Evolutionary conservation across 2,888 invertebrate species (phyloP).

Genomic region (Eueremaeus valkanovi): DNA sequence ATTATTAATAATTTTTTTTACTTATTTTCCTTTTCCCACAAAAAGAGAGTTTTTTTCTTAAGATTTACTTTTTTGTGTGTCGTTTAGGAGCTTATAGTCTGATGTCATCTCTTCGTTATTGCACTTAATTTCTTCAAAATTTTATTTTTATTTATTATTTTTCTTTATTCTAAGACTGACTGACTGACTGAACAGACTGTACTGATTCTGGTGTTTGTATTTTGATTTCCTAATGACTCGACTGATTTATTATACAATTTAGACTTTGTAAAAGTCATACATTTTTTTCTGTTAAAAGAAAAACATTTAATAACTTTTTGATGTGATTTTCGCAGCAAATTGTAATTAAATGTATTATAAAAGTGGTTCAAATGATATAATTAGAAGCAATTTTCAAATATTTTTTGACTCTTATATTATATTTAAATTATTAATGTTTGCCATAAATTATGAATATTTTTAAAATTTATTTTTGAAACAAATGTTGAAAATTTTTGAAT

Average conservation of each 20-base stretch:
- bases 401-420: neutral
- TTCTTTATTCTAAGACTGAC: neutral
- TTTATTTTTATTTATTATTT: neutral
- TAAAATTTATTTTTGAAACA: too few relatives aligned
- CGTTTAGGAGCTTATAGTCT: neutral
- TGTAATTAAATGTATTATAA: neutral
- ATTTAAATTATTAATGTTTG: neutral
- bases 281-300: neutral
- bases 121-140: conserved; percentile 8
- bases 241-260: conserved; percentile 13
- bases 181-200: neutral
- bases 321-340: neutral
- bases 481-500: neutral
- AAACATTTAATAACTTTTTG: neutral
- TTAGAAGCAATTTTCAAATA: neutral
- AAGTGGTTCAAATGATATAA: neutral
- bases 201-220: neutral
- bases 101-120: conserved; percentile 3
- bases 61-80: neutral
- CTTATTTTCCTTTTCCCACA: neutral
- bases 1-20: neutral
- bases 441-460: neutral
- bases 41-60: neutral
- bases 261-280: neutral
- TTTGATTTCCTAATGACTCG: neutral